Percentiles rank a stretch among this genome's conserved stretches.
Conservation (phyloP, 2,888 invertebrate genomes). For the Ellobium chinense region DNA sequence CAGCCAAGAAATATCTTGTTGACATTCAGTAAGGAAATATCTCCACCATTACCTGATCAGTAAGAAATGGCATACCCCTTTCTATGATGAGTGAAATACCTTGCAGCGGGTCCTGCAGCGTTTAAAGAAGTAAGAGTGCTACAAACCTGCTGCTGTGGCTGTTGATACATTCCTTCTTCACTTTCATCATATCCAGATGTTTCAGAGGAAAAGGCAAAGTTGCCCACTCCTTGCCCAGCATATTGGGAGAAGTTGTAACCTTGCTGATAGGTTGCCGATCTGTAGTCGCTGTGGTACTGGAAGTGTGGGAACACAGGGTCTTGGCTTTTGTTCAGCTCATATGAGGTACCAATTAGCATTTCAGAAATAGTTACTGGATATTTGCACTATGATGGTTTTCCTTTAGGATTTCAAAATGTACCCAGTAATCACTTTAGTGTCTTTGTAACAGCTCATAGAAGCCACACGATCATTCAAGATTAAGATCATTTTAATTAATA, state of each 20-base stretch:
- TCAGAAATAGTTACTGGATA: too few relatives aligned
- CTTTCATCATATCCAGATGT: background rate
- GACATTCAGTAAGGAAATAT: too few relatives aligned
- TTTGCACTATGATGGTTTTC: too few relatives aligned
- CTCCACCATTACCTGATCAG: too few relatives aligned
- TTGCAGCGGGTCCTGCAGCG: background rate
- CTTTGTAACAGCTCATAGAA: too few relatives aligned
- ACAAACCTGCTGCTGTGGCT: constrained; percentile 26
- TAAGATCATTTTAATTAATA: too few relatives aligned
- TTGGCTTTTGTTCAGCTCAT: constrained; percentile 6
- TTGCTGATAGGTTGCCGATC: constrained; percentile 6
- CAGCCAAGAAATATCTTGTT: too few relatives aligned
- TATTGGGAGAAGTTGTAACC: constrained; percentile 38
- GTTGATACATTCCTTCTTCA: constrained; percentile 8
- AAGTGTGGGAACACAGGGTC: constrained; percentile 36
- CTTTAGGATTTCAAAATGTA: too few relatives aligned
- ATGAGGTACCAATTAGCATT: too few relatives aligned
- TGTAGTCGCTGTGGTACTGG: constrained; percentile 18
- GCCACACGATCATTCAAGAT: too few relatives aligned
- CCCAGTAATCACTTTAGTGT: too few relatives aligned
- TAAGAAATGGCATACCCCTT: too few relatives aligned
- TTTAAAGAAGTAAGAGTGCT: constrained; percentile 17
- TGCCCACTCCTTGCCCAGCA: constrained; percentile 18
- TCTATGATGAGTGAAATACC: background rate
- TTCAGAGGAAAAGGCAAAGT: constrained; percentile 31